Base-by-base conservation (phyloP, 2,888 invertebrate genomes). In the Selenia dentaria region DNA sequence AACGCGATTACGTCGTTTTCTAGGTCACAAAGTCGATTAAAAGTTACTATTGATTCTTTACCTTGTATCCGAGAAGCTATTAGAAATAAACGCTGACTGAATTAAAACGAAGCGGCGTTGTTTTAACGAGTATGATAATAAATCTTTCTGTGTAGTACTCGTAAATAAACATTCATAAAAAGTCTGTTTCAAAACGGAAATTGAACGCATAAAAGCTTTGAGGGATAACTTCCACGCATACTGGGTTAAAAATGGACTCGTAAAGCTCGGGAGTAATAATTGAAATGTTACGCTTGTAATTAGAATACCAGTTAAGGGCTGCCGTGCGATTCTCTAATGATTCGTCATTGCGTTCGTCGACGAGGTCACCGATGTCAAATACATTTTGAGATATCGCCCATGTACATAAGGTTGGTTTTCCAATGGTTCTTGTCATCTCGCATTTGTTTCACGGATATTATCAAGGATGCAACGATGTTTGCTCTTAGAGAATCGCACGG, bases 21-120 rank as follows among this genome's bases (percentile, higher is more conserved):
- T 84, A 79, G 85, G 80, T 81, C 87, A 78, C 76, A 74, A 77
- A 76, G 70, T 73, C 70, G 70, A 78, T 78, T 67, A 70, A 77
- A 82, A 77, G 54, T 76, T 67, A 57, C 45, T 72, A 70, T 83
- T 70, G 82, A 82, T 84, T 76, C 65, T 73, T 74, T 67, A 52
- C 60, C 53, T 62, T 62, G 52, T 56, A 52, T 60, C 54, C 50
- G 18, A 37, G 52, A 55, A 34, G 51, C 51, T 49, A 59, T 62
- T 53, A 52, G 32, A 24, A 40, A 25, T 41, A 41, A 46, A 29
- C 37, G 9, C 16, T 8, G 16, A 29, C 41, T 18, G 20, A 27
- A 31, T 47, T 31, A 41, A 53, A 35, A 33, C 28, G 29, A 24
- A n/a, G 27, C 34, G 35, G 13, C 26, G 40, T 26, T 29, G 27